Evolutionary conservation across 2,888 invertebrate genomes (phyloP).

Genomic region (Stegana nigrithorax): DNA sequence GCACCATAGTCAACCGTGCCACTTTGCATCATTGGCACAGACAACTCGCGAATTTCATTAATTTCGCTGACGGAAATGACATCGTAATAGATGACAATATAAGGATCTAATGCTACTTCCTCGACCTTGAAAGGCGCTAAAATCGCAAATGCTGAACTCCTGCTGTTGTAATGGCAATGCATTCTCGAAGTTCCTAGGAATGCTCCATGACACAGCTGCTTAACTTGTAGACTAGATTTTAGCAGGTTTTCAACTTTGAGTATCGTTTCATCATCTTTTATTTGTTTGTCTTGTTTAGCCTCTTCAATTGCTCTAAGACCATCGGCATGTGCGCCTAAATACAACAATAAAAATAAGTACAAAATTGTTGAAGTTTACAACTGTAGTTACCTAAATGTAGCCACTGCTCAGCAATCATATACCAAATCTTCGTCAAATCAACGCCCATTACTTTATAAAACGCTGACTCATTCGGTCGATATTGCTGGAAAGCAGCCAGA

Average conservation of each 20-base stretch:
- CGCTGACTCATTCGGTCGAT: background rate
- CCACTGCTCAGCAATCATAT: slow-evolving; percentile 3
- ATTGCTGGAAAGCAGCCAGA: background rate
- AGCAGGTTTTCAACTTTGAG: no score
- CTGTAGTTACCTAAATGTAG: background rate
- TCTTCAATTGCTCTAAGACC: no score
- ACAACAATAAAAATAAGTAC: no score
- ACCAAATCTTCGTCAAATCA: background rate
- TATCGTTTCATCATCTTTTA: no score
- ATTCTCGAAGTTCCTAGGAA: slow-evolving; percentile 19
- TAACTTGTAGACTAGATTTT: no score
- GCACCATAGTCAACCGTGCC: background rate
- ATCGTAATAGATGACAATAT: slow-evolving; percentile 31
- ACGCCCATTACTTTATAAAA: background rate
- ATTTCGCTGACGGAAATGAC: slow-evolving; percentile 27
- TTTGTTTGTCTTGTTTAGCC: no score
- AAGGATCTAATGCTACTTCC: slow-evolving; percentile 33
- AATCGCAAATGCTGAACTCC: slow-evolving; percentile 23
- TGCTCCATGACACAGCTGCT: no score
- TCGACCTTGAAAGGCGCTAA: slow-evolving; percentile 37
- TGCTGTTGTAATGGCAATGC: slow-evolving; percentile 23
- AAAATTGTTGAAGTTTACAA: no score
- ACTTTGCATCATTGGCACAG: background rate
- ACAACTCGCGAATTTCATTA: background rate
- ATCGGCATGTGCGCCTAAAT: no score